Evolutionary conservation across 2,888 invertebrate genomes (phyloP), one percentile per base, ranked within the genome.

Genomic region (Ctena decussata): DNA sequence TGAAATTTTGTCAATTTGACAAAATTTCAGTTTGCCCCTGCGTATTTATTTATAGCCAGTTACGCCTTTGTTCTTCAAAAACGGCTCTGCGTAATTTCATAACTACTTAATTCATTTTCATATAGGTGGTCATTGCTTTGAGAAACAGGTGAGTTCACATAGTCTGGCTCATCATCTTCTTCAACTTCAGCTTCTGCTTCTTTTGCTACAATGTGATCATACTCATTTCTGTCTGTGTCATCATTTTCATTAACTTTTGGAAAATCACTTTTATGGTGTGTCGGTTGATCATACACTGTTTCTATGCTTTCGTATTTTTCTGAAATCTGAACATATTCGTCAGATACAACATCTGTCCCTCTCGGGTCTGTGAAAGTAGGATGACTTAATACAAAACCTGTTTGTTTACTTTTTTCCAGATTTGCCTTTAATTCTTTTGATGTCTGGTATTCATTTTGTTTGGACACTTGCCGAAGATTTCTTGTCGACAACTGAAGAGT

Each of bases 331-430:
- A 86, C 82, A 77, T 86, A 86, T 39, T 82, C 80, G 18, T 27
- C 73, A 24, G 49, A 65, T 30, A 65, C 15, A 15, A 70, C 27
- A 8, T 78, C 75, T 12, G 53, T 53, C 0, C 74, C 69, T 57
- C 76, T 76, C n/a, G 82, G 69, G 32, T 78, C 77, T 15, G 85
- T 86, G 80, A 86, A 86, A 8, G 73, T 70, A 6, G 83, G 83
- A 35, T 80, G 60, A 37, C 83, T 80, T 15, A 65, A 37, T 0
- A 86, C 37, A 46, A 80, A 83, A 1, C 60, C 37, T 41, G 46
- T 82, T n/a, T 80, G 39, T 1, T 12, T 32, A 3, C 5, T 35
- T 24, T 65, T 65, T 30, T 65, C 35, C 35, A 35, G 21, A 30
- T 24, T 24, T 15, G 1, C 35, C 35, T 65, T 32, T 11, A 65